A percentile compares a stretch with the other conserved stretches of the same genome.
Evolutionary conservation across 2,888 invertebrate genomes (phyloP).

Genomic region (Escarpia spicata): DNA sequence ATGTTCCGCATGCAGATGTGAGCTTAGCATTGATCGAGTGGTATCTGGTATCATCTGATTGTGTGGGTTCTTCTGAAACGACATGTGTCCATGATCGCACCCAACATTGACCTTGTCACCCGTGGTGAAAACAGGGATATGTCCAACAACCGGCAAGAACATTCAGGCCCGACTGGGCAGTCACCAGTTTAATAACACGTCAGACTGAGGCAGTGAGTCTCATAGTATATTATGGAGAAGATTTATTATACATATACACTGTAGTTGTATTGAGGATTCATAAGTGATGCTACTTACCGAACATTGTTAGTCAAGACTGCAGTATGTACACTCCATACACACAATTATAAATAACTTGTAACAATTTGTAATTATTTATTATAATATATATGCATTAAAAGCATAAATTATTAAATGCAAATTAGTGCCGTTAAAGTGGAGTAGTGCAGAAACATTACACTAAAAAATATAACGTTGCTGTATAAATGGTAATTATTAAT

Average conservation of each 20-base stretch:
- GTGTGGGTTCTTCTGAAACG: not conserved
- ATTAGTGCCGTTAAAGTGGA: not conserved
- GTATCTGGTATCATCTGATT: not conserved
- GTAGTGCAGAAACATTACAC: not conserved
- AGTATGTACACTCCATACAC: not conserved
- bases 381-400: no score
- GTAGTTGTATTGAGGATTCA: not conserved
- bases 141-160: no score
- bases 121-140: not conserved
- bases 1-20: not conserved
- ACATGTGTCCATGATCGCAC: not conserved
- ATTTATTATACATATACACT: not conserved
- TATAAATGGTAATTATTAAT: not conserved
- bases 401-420: not conserved
- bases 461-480: not conserved
- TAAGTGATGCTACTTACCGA: not conserved
- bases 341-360: not conserved
- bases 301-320: not conserved
- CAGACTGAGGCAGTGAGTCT: not conserved
- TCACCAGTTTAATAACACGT: not conserved
- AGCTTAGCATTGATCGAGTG: not conserved
- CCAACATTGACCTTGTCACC: not conserved
- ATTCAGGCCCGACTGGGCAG: no score
- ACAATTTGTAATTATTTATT: not conserved
- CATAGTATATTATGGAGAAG: not conserved